Evolutionary conservation across 64 coral and sea anemone genomes (phyloP).

Genomic region (Montipora foliosa): DNA sequence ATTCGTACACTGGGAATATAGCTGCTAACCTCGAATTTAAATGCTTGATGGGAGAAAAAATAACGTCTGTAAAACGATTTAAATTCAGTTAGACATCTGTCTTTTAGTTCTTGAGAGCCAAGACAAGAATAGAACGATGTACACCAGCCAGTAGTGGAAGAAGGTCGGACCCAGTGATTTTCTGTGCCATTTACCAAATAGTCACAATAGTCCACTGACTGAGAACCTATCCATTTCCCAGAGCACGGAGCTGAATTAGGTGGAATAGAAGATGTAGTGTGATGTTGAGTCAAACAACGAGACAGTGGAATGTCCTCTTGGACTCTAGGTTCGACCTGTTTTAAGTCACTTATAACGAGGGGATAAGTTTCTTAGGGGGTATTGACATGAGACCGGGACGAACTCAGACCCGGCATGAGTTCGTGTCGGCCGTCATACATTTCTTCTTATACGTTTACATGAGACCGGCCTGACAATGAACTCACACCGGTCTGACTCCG

Average conservation of each 20-base stretch:
- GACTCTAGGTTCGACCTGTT: too few relatives aligned
- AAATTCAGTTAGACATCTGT: background rate
- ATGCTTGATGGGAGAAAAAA: background rate
- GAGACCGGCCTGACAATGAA: too few relatives aligned
- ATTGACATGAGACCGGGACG: too few relatives aligned
- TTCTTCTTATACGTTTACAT: too few relatives aligned
- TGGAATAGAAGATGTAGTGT: too few relatives aligned
- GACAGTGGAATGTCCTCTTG: too few relatives aligned
- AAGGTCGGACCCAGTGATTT: background rate
- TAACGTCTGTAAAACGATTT: background rate
- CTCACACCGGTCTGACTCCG: too few relatives aligned
- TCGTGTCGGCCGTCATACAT: too few relatives aligned
- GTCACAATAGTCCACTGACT: background rate
- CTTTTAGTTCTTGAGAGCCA: background rate
- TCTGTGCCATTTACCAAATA: slow-evolving; percentile 4
- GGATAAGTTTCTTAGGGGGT: too few relatives aligned
- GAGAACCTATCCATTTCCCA: background rate
- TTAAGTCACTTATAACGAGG: too few relatives aligned
- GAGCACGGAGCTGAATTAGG: background rate
- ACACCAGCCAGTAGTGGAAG: background rate
- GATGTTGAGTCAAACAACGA: too few relatives aligned
- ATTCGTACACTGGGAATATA: background rate
- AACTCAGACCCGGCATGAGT: too few relatives aligned
- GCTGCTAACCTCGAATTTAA: background rate
- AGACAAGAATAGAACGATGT: background rate